Evolutionary conservation across 2,113 vertebrate species (phyloP), one percentile per base, ranked within the genome.

Genomic region (Pygathrix nemaeus): DNA sequence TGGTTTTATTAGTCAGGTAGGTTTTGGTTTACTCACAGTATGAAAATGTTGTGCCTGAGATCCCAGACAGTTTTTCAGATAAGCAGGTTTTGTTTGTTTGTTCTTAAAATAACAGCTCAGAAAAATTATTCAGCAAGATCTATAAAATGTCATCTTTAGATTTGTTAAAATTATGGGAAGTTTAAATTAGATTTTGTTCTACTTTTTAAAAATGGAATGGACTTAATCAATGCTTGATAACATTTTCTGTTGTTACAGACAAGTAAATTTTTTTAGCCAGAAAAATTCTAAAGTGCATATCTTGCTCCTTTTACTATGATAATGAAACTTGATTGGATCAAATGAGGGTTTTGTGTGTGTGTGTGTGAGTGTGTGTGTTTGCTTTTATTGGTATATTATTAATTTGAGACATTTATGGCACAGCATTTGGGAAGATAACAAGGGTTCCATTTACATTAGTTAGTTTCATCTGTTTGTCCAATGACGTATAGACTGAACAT

Each of bases 101-200:
- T 87, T 85, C 76, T 87, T 80, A 92, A 95, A 96, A 79, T 73
- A 81, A 70, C 1, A 70, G n/a, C 40, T 91, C n/a, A 85, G 73
- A 75, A 87, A 92, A 75, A 48, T 61, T 66, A 87, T 0, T 1
- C 12, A 92, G 30, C 32, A 70, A 79, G 12, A 90, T 35, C 23
- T 93, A 21, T 88, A 92, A 76, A 86, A 76, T 93, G 14, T 70
- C 11, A 79, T 83, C 11, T 18, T 14, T 38, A 72, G 40, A 87
- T 55, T 70, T 90, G 12, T 97, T 95, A 72, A 94, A 94, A 92
- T 82, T 86, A 79, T 32, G 27, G 2, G 6, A 88, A 59, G 12
- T 79, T 93, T 93, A 88, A 68, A 55, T 91, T 96, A 59, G 87
- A 80, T 86, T 82, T 92, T 79, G 0, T 91, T 82, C 11, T 6